Conservation (phyloP, 2,113 vertebrate genomes). For the Bufo gargarizans region DNA sequence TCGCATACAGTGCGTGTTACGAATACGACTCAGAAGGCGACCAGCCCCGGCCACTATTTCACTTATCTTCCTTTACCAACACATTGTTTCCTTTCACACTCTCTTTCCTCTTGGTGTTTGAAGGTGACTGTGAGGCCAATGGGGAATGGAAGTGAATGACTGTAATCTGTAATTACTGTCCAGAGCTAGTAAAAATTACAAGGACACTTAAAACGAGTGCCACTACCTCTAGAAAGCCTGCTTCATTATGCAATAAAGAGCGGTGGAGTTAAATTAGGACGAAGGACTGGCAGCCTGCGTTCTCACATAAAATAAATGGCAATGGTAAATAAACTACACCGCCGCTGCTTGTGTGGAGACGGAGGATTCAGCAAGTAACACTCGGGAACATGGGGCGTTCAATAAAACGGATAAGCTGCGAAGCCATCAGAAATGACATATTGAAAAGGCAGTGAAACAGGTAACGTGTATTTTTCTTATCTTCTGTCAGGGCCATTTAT, state of each 20-base stretch:
- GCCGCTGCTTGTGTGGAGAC: neutral
- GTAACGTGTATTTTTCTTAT: neutral
- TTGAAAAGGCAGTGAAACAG: neutral
- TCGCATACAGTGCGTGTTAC: neutral
- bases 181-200: conserved; percentile 52
- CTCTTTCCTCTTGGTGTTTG: conserved; percentile 48
- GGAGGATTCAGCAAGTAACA: neutral
- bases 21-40: neutral
- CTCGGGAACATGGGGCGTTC: neutral
- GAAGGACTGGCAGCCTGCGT: neutral
- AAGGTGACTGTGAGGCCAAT: conserved; percentile 49
- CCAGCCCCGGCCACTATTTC: conserved; percentile 5
- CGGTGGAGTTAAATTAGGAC: conserved; percentile 22
- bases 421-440: neutral
- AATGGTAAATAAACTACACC: neutral
- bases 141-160: conserved; percentile 47
- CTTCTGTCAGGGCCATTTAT: no score
- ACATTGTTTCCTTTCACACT: conserved; percentile 32
- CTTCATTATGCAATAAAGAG: conserved; percentile 45
- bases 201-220: conserved; percentile 49
- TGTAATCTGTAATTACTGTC: conserved; percentile 54
- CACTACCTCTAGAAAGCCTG: conserved; percentile 36
- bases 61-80: conserved; percentile 32
- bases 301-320: conserved; percentile 18
- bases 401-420: neutral